A percentile compares a stretch with the other conserved stretches of the same genome.
Conservation (phyloP, 2,113 vertebrate species). For the Campylomormyrus numenius region DNA sequence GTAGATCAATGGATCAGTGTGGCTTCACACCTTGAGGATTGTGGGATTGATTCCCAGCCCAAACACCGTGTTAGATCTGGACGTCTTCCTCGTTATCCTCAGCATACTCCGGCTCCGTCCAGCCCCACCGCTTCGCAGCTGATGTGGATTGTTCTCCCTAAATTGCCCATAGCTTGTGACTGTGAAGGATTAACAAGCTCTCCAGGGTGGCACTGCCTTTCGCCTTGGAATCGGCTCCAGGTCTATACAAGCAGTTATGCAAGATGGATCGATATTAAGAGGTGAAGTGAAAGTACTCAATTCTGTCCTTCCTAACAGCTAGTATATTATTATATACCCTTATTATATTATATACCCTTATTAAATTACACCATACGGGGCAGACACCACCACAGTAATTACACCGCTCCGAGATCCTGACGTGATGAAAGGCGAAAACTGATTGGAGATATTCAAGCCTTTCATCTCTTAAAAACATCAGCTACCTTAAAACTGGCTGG, state of each 20-base stretch:
- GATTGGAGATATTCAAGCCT: background rate
- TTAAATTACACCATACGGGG: background rate
- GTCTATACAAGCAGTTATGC: background rate
- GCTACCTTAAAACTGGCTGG: background rate
- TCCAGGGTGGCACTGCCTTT: background rate
- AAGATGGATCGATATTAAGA: background rate
- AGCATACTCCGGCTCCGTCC: background rate
- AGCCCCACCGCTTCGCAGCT: background rate
- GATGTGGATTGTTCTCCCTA: background rate
- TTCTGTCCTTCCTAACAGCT: background rate
- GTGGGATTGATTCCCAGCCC: background rate
- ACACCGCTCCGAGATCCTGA: background rate
- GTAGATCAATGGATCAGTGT: background rate
- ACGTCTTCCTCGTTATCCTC: background rate
- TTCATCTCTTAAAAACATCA: background rate
- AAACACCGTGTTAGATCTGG: background rate
- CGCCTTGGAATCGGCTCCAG: background rate
- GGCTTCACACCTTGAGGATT: background rate
- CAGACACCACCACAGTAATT: background rate
- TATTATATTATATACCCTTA: background rate
- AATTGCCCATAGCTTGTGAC: background rate
- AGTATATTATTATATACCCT: background rate
- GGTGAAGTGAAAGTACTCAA: background rate
- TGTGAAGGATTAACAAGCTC: background rate
- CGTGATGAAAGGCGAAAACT: background rate